Base-by-base conservation (phyloP, 1,140 invertebrate species). In the Nephotettix cincticeps region DNA sequence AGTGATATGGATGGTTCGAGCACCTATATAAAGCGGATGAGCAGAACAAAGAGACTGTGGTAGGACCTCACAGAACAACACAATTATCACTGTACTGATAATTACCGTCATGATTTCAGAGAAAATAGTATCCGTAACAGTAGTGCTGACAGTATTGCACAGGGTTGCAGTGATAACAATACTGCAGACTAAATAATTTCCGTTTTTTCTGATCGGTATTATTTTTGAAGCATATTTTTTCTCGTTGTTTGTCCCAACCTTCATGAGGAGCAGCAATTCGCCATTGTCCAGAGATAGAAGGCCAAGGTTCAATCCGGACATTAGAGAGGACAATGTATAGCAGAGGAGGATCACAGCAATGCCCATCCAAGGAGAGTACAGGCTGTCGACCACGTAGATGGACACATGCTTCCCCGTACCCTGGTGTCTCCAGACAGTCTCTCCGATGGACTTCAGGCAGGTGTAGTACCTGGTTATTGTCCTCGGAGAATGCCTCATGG, bases 21-120 rank as follows among this genome's bases (percentile, higher is more conserved):
- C 87, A 29, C 89, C 89, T 29, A 90, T 83, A n/a, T 83, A 81
- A 14, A 90, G 78, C 1, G 87, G 88, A 79, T 88, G 84, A 71
- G 87, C 78, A 9, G 85, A 86, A 75, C 86, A 87, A 27, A 87
- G 78, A 19, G 86, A 84, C 63, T 89, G 87, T 28, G 87, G 87
- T 68, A 88, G 77, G 73, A 89, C 88, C 79, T 89, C 87, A 74
- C 88, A 88, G 78, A 89, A 87, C 0, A 89, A 77, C 1, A 89
- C 87, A 79, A 89, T 89, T 14, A 81, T 82, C 30, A 87, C 71
- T 9, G 87, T 87, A 13, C 86, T 77, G 17, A 77, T 73, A 0
- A 79, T 73, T 1, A 78, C 70, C 9, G 88, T 86, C 47, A 86
- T 76, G 19, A 85, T 69, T 14, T 89, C 88, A 65, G 82, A 83